Evolutionary conservation across 1,140 invertebrate species (phyloP), one percentile per base, ranked within the genome.

Genomic region (Drosophila melanica): DNA sequence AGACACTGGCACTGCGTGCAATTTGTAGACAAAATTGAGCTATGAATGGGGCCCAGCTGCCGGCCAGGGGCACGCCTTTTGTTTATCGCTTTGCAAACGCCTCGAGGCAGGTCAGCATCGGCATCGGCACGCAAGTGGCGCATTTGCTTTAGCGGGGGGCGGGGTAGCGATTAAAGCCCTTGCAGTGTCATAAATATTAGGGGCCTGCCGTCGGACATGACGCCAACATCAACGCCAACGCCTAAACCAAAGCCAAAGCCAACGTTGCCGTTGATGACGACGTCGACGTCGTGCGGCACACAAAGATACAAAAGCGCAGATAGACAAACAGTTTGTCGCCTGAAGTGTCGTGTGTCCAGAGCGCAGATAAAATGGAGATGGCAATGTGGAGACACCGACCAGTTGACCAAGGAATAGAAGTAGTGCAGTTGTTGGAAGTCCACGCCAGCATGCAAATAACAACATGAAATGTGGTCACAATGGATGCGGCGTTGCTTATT

Each of bases 291-390:
- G 66, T 80, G 73, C 76, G 51, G 11, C 62, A 50, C 35, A 74
- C 75, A 50, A 54, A 86, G 69, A 85, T 78, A 71, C 77, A 81
- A 78, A 76, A 51, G 75, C 75, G 58, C 55, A 81, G 81, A 85
- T 86, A 81, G 63, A 51, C 81, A 86, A 85, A 86, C 81, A 86
- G 81, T 86, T 85, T 85, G 81, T 85, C 74, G 81, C 81, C 81
- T 64, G 65, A 79, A 86, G 77, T 71, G 81, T 68, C 39, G 67
- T 77, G 44, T 60, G 58, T 48, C 42, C 33, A 41, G 63, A 47
- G 45, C 44, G 33, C 42, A 55, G 33, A 41, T 59, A 39, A 69
- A 35, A 41, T 42, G 30, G 10, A 63, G 41, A 55, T 53, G 58
- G 42, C 30, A 47, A 30, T 44, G 47, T 30, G 47, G 47, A 23